Evolutionary conservation across 37 sponge, comb jelly and placozoan genomes (phyloP), one percentile per base, ranked within the genome.

Genomic region (Ephydatia muelleri): DNA sequence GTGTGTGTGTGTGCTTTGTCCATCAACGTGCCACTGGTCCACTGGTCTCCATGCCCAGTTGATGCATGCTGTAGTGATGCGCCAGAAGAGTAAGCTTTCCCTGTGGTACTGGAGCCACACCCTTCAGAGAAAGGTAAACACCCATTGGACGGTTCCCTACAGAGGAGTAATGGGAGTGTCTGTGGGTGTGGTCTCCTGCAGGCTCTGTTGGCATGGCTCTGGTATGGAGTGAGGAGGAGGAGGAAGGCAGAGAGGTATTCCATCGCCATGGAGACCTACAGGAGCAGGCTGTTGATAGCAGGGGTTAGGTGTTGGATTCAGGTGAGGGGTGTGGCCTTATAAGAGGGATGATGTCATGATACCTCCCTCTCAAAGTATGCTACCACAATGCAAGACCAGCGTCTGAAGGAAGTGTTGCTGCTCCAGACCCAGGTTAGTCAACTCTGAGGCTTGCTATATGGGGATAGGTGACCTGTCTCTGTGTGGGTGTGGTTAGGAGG

Each of bases 51-150:
- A n/a, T n/a, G n/a, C n/a, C n/a, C 75, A 91, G 92, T 80, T 91
- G 36, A 91, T 91, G 92, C 12, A 73, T 5, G 64, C 70, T 25
- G 35, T 91, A 28, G 64, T 73, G 43, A 38, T 68, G 48, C 65
- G 76, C 64, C 84, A 75, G 38, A 83, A 80, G 71, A 47, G 49
- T 21, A 34, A 72, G 23, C 22, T 80, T 8, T 80, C 92, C 0
- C 76, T 91, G 31, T 91, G 88, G 88, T 80, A 91, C 16, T 91
- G 92, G 92, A 87, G 88, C 65, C 80, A 76, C 6, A 33, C 65
- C 2, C 84, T 91, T 32, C 77, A 91, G 78, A 32, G 70, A 25
- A 87, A 84, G 80, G 88, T 80, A 14, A 57, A 21, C 4, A 8
- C 47, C 47, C 8, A 4, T 8, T 43, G n/a, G n/a, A 43, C 4